Evolutionary conservation across 2,888 invertebrate species (phyloP).

Genomic region (Caenorhabditis macrosperma): DNA sequence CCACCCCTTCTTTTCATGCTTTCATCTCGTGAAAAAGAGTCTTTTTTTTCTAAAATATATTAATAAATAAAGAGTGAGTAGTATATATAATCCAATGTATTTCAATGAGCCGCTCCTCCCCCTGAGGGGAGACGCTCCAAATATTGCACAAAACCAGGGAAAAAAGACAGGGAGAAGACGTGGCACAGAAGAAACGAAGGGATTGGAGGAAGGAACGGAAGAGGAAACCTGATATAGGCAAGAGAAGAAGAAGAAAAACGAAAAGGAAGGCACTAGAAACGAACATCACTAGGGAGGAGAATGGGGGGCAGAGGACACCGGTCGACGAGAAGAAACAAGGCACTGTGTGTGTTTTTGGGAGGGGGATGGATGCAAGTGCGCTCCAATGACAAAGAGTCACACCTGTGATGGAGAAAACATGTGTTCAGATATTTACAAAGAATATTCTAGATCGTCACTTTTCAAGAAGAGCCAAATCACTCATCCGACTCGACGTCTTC

Average conservation of each 20-base stretch:
- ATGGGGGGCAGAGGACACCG: constrained; percentile 27
- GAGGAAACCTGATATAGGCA: constrained; percentile 23
- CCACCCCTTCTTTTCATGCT: not conserved
- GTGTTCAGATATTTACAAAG: constrained; percentile 4
- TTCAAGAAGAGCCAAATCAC: too few species aligned
- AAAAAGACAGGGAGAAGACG: not conserved
- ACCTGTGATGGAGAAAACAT: not conserved
- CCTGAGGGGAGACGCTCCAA: not conserved
- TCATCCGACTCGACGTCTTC: not conserved
- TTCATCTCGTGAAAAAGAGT: constrained; percentile 7
- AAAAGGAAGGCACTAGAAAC: constrained; percentile 10
- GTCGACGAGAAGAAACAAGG: constrained; percentile 12
- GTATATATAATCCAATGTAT: not conserved
- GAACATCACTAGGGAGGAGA: constrained; percentile 28
- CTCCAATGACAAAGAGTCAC: constrained; percentile 6
- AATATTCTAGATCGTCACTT: not conserved
- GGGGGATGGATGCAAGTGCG: not conserved
- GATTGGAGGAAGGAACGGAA: not conserved
- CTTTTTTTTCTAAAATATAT: too few species aligned
- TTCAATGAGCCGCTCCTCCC: not conserved
- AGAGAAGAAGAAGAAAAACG: constrained; percentile 2
- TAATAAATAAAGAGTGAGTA: constrained; percentile 5
- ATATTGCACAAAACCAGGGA: not conserved
- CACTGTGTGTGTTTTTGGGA: too few species aligned
- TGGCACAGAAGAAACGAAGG: not conserved